Base-by-base conservation (phyloP, 2,888 invertebrate genomes). In the Trypoxylon attenuatum region DNA sequence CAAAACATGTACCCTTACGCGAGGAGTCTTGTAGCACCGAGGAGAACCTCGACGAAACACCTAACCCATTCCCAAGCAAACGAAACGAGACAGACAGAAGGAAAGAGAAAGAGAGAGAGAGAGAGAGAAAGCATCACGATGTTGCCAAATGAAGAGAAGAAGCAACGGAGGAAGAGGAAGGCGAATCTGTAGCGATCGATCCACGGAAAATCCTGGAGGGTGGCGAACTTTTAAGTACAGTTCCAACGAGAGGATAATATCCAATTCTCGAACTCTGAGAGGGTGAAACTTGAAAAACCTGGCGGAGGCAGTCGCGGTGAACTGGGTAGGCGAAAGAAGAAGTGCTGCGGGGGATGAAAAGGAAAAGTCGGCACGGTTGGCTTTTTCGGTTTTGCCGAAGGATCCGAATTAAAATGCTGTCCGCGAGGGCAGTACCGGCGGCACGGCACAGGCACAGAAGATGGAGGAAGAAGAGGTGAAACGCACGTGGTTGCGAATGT, bases 371-470 rank as follows among this genome's bases (percentile, higher is more conserved):
- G n/a, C n/a, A n/a, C n/a, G n/a, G n/a, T n/a, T n/a, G n/a, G n/a
- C 72, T 78, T 79, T 77, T 78, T 71, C n/a, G n/a, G 73, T 76
- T 68, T 70, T 73, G 65, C 71, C 69, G 76, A 74, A 79, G 69
- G 76, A 69, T 72, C 66, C 71, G 76, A 78, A 78, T 79, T 79
- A 78, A 79, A 79, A 79, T 78, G 78, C 79, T 75, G 70, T 67
- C 75, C 65, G 73, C 67, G 73, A 65, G 47, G 63, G n/a, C n/a
- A n/a, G n/a, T n/a, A n/a, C n/a, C n/a, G n/a, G n/a, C n/a, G n/a
- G n/a, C n/a, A n/a, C n/a, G n/a, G n/a, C n/a, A n/a, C n/a, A n/a
- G n/a, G n/a, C n/a, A n/a, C n/a, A n/a, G n/a, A n/a, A n/a, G n/a
- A n/a, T n/a, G n/a, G n/a, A n/a, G 33, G 13, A 2, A 13, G n/a